Percentiles rank a stretch among this genome's conserved stretches.
These are phyloP conservation scores for Malacoraja senta DNA, from an alignment of 2,797 vertebrate species.

Conservation along the genomic window DNA sequence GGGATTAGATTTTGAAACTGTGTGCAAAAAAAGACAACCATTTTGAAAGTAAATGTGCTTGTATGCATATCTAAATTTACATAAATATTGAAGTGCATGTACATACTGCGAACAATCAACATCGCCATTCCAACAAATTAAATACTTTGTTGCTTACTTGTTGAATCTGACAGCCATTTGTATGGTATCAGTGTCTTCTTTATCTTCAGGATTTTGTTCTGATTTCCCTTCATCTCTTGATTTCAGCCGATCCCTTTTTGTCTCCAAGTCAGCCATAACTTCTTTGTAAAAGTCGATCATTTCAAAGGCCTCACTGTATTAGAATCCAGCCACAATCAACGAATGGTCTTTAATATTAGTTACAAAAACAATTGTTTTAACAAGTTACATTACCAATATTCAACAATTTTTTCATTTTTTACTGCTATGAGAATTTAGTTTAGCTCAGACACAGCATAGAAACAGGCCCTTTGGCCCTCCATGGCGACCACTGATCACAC, in stretches of 20 bases:
- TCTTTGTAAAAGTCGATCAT: slow-evolving; percentile 68
- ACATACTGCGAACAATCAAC: too few species aligned
- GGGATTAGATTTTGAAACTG: not conserved
- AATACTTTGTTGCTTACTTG: slow-evolving; percentile 57
- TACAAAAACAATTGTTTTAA: not conserved
- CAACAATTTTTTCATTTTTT: not conserved
- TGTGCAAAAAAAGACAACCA: not conserved
- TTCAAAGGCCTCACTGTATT: slow-evolving; percentile 70
- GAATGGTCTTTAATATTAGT: not conserved
- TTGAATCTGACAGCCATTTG: slow-evolving; percentile 82
- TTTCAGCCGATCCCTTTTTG: slow-evolving; percentile 54
- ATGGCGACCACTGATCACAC: too few species aligned
- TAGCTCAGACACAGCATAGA: too few species aligned
- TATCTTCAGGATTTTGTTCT: slow-evolving; percentile 55
- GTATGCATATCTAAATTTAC: too few species aligned
- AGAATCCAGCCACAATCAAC: not conserved
- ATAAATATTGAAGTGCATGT: too few species aligned
- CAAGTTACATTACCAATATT: not conserved
- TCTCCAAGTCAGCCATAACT: slow-evolving; percentile 55
- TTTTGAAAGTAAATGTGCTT: not conserved
- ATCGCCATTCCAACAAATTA: not conserved
- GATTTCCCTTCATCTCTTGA: slow-evolving; percentile 47
- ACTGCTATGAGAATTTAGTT: too few species aligned
- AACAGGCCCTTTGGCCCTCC: too few species aligned
- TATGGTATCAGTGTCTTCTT: slow-evolving; percentile 56